Evolutionary conservation across 2,113 vertebrate genomes (phyloP).

Genomic region (Hemibagrus wyckioides): DNA sequence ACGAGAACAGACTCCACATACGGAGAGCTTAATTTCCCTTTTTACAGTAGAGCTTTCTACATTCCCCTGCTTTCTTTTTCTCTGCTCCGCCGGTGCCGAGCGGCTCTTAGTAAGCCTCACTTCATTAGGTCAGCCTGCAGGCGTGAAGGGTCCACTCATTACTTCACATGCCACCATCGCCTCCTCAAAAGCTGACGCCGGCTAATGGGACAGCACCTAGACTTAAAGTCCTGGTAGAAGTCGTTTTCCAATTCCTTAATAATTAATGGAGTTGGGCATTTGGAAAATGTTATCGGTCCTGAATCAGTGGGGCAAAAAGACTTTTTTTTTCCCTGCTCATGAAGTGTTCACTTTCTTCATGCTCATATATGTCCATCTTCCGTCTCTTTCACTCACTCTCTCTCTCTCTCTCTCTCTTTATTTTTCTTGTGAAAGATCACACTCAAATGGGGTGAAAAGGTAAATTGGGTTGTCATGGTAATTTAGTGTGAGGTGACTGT

Average conservation of each 20-base stretch:
- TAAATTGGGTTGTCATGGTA: slow-evolving; percentile 79
- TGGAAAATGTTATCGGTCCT: slow-evolving; percentile 56
- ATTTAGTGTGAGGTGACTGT: slow-evolving; percentile 75
- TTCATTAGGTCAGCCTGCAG: slow-evolving; percentile 59
- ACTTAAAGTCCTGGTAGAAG: slow-evolving; percentile 51
- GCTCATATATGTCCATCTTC: neutral
- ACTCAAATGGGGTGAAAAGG: slow-evolving; percentile 64
- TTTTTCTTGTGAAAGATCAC: slow-evolving; percentile 42
- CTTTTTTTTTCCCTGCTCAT: slow-evolving; percentile 22
- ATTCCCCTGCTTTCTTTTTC: slow-evolving; percentile 33
- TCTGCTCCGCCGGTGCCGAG: slow-evolving; percentile 43
- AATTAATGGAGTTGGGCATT: slow-evolving; percentile 59
- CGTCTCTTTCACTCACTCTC: neutral
- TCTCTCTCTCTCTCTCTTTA: slow-evolving; percentile 44
- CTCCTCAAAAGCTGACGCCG: slow-evolving; percentile 39
- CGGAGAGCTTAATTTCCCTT: slow-evolving; percentile 49
- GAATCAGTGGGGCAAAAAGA: slow-evolving; percentile 48
- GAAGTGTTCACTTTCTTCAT: slow-evolving; percentile 14
- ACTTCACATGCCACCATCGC: slow-evolving; percentile 44
- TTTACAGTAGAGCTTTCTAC: slow-evolving; percentile 49
- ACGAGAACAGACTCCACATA: slow-evolving; percentile 44
- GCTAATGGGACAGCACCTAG: slow-evolving; percentile 52
- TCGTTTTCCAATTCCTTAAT: slow-evolving; percentile 58
- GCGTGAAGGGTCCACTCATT: slow-evolving; percentile 59
- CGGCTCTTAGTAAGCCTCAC: slow-evolving; percentile 41